Percentiles rank a stretch among this genome's conserved stretches.
phyloP scores from a whole-genome alignment of 2,113 vertebrate genomes.

The Varanus komodoensis region DNA sequence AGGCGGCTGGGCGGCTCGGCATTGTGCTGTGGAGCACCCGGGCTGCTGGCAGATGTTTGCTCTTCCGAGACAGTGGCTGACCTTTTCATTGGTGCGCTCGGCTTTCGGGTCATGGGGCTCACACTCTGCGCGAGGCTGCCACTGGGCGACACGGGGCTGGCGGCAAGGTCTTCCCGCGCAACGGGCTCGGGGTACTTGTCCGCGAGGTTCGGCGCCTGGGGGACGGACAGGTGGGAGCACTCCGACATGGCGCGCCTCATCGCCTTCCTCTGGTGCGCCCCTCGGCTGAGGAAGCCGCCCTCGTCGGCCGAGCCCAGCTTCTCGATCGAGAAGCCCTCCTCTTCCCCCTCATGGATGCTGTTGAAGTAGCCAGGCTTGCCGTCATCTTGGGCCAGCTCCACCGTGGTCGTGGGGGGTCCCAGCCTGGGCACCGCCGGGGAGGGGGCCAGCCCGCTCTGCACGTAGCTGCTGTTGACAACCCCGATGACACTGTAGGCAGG shows the following conservation, averaged over 20 bases:
- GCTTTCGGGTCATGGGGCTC: conserved; percentile 70
- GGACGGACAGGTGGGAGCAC: conserved; percentile 92
- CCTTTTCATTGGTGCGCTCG: conserved; percentile 80
- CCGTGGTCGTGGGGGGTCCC: conserved; percentile 69
- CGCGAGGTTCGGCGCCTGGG: conserved; percentile 85
- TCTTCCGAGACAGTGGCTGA: conserved; percentile 89
- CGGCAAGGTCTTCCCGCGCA: conserved; percentile 67
- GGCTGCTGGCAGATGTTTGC: conserved; percentile 63
- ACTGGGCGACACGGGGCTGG: conserved; percentile 66
- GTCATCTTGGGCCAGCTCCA: conserved; percentile 77
- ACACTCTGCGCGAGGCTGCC: conserved; percentile 54
- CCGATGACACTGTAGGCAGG: conserved; percentile 76
- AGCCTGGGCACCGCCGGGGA: background rate
- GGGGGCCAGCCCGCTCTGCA: conserved; percentile 47
- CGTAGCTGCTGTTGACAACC: conserved; percentile 62
- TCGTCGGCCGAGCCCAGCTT: conserved; percentile 74
- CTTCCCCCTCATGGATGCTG: conserved; percentile 38
- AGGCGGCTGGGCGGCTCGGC: conserved; percentile 38
- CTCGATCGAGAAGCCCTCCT: conserved; percentile 55
- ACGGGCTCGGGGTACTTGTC: conserved; percentile 88
- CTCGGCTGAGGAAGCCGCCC: conserved; percentile 65
- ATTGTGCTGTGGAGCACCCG: conserved; percentile 7
- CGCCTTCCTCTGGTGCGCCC: conserved; percentile 87
- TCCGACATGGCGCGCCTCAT: conserved; percentile 94
- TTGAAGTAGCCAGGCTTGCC: conserved; percentile 32